Evolutionary conservation across 1,140 invertebrate genomes (phyloP).

Genomic region (Centruroides vittatus): DNA sequence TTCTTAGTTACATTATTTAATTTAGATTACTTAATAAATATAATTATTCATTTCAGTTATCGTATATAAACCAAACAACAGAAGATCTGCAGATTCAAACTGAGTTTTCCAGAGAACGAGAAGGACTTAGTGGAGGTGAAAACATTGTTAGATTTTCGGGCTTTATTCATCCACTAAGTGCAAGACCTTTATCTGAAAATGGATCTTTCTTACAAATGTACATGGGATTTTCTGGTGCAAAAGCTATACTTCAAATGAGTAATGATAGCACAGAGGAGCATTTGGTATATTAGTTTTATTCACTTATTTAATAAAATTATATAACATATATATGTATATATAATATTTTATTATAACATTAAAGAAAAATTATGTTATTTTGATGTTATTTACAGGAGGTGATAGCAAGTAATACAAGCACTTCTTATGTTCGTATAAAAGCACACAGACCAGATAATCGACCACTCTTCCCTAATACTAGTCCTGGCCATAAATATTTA

Average conservation of each 20-base stretch:
- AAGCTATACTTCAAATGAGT: slow-evolving; percentile 23
- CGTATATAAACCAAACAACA: slow-evolving; percentile 67
- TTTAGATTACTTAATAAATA: too few species aligned
- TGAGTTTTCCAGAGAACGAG: slow-evolving; percentile 35
- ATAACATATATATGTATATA: background rate
- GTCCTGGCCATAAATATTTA: slow-evolving; percentile 17
- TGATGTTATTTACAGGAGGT: slow-evolving; percentile 20
- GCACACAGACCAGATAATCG: slow-evolving; percentile 5
- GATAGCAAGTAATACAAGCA: slow-evolving; percentile 18
- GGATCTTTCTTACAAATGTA: slow-evolving; percentile 15
- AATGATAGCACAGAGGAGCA: slow-evolving; percentile 1
- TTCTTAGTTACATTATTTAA: background rate
- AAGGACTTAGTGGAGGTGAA: slow-evolving; percentile 44
- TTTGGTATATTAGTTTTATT: background rate
- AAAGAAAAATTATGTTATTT: background rate
- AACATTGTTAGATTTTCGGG: slow-evolving; percentile 49
- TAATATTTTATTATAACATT: background rate
- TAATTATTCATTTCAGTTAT: slow-evolving; percentile 26
- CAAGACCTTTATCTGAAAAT: slow-evolving; percentile 48
- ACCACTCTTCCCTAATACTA: slow-evolving; percentile 15
- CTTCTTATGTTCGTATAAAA: slow-evolving; percentile 10
- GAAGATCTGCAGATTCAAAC: slow-evolving; percentile 53
- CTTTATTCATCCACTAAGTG: slow-evolving; percentile 56
- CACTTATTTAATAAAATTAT: background rate
- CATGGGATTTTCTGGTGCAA: slow-evolving; percentile 19